Conservation (phyloP, 2,113 vertebrate genomes). For the Aleadryas rufinucha region DNA sequence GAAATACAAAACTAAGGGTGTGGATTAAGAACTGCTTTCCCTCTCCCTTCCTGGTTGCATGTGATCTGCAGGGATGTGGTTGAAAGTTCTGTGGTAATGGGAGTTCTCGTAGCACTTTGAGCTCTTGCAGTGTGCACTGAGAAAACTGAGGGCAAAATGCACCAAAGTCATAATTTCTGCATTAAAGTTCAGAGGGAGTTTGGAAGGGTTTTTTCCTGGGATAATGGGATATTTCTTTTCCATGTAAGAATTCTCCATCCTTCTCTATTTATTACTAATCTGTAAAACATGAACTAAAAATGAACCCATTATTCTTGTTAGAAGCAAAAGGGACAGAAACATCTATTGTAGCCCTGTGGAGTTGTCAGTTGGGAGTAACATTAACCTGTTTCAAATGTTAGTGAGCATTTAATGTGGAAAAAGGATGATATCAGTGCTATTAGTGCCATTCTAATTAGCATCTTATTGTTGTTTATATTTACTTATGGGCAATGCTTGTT, state of each 20-base stretch:
- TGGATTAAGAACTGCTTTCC: background rate
- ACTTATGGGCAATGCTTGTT: background rate
- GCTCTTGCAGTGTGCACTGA: background rate
- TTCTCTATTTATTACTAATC: background rate
- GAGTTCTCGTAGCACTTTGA: background rate
- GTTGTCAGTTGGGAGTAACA: too few relatives aligned
- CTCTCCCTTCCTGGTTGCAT: background rate
- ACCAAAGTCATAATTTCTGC: background rate
- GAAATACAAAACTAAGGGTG: background rate
- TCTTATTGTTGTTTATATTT: background rate
- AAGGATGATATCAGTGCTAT: too few relatives aligned
- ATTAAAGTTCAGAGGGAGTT: background rate
- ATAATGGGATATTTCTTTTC: background rate
- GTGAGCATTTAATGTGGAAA: too few relatives aligned
- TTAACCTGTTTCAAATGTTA: too few relatives aligned
- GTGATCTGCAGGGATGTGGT: background rate
- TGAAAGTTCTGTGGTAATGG: background rate
- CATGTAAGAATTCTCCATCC: background rate
- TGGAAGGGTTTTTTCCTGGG: background rate
- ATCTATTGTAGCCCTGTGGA: too few relatives aligned
- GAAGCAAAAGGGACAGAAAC: too few relatives aligned
- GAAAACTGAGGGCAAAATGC: background rate
- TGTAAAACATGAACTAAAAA: background rate
- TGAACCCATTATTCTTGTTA: background rate
- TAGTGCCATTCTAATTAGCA: too few relatives aligned